A percentile compares a stretch with the other conserved stretches of the same genome.
Evolutionary conservation across 2,888 invertebrate species (phyloP).

Genomic region (Dione vanillae): DNA sequence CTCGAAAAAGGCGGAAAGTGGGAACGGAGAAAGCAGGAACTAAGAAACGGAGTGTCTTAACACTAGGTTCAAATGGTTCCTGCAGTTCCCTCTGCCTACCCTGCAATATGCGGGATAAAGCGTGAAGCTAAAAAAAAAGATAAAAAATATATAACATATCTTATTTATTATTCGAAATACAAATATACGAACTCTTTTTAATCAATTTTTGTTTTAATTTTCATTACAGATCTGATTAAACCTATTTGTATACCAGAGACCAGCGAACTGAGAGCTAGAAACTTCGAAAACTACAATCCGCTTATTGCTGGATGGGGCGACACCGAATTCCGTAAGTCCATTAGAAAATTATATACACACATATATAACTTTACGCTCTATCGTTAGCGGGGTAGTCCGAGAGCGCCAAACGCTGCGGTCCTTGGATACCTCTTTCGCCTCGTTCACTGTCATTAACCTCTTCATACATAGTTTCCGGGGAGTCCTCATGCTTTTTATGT

Average conservation of each 20-base stretch:
- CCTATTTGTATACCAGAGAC: slow-evolving; percentile 90
- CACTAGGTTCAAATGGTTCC: too few species aligned
- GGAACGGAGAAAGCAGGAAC: too few species aligned
- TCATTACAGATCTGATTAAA: slow-evolving; percentile 85
- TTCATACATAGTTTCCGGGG: too few species aligned
- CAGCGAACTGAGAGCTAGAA: slow-evolving; percentile 77
- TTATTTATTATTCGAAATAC: slow-evolving; percentile 5
- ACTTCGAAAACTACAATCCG: slow-evolving; percentile 85
- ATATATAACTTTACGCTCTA: too few species aligned
- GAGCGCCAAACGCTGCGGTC: too few species aligned
- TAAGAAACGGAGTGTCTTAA: too few species aligned
- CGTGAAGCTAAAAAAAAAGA: neutral
- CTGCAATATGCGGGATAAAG: neutral
- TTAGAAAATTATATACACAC: too few species aligned
- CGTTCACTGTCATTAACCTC: too few species aligned
- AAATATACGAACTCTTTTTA: neutral
- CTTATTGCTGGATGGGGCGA: slow-evolving; percentile 95
- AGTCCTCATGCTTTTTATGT: too few species aligned
- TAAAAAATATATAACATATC: neutral
- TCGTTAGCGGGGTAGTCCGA: too few species aligned
- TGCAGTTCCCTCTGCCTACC: too few species aligned
- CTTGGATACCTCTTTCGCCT: too few species aligned
- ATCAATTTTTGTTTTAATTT: neutral
- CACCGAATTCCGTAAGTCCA: slow-evolving; percentile 86
- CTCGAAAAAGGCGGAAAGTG: neutral